Evolutionary conservation across 2,113 vertebrate species (phyloP), one percentile per base, ranked within the genome.

Genomic region (Alosa alosa): DNA sequence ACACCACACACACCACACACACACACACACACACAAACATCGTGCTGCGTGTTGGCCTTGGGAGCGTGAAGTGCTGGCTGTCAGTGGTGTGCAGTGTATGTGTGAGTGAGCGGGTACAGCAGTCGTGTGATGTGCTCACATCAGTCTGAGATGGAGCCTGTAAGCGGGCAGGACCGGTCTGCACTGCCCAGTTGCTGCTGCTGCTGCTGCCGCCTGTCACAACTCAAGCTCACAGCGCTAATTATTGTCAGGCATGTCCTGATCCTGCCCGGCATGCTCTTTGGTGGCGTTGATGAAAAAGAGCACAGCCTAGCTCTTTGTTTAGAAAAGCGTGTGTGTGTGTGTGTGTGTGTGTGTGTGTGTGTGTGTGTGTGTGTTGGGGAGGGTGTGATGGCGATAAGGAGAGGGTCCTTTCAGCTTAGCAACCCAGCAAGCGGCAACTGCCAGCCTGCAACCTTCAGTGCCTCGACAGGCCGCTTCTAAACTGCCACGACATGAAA

Each of bases 211-310:
- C 90, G 89, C 89, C 90, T 93, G 92, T 94, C 91, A 92, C 83
- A 36, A 84, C 89, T 91, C 88, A 91, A 87, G 87, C 90, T 87
- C 50, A 83, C 87, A 25, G 84, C 88, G 87, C 92, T 95, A 94
- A 95, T 94, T 94, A 93, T 94, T 93, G 93, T 94, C 94, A 95
- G 93, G 91, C 84, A 57, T 92, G 86, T 84, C 89, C 87, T 90
- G 85, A 86, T 92, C 90, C 88, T 86, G 87, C 87, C 82, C 88
- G 92, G 88, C 91, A 91, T 86, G 86, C 87, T 88, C 83, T 86
- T 90, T 86, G 86, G 82, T 81, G 85, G 87, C 86, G 84, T 87
- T 84, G 83, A 86, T 75, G 82, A 87, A 84, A 83, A 57, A 50
- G 82, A 25, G 25, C 1, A 55, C 52, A 85, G 83, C 82, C 86